Conservation (phyloP, 2,888 invertebrate genomes). For the Pristionchus exspectatus region DNA sequence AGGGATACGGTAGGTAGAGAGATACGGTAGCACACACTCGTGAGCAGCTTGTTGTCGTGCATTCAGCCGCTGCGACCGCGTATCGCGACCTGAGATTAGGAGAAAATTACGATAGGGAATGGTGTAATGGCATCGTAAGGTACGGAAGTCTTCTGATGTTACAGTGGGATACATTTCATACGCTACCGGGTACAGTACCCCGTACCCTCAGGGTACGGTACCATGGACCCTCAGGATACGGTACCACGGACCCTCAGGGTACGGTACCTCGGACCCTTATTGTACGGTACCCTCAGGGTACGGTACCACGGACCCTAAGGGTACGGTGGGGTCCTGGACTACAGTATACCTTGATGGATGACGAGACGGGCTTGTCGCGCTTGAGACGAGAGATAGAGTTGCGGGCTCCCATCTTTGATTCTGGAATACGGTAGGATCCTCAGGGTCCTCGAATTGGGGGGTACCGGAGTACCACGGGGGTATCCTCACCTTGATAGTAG, state of each 20-base stretch:
- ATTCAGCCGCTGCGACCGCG: constrained; percentile 63
- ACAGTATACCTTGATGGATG: constrained; percentile 48
- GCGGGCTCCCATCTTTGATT: constrained; percentile 43
- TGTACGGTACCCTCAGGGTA: neutral
- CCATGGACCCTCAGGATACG: no score
- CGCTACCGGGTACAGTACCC: neutral
- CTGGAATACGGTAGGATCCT: constrained; percentile 31
- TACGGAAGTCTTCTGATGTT: no score
- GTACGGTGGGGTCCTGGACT: neutral
- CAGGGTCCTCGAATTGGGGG: neutral
- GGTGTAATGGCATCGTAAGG: no score
- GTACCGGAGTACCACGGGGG: no score
- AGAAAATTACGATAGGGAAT: neutral
- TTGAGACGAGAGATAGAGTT: constrained; percentile 36
- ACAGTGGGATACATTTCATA: neutral
- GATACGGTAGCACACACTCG: constrained; percentile 39
- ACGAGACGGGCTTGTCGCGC: constrained; percentile 48
- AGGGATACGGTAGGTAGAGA: no score
- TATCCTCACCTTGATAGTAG: constrained; percentile 31
- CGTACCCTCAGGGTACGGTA: no score
- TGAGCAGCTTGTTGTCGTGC: constrained; percentile 70
- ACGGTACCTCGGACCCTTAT: no score
- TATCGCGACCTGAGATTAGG: constrained; percentile 63
- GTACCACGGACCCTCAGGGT: no score
- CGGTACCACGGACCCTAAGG: neutral